Percentiles rank a stretch among this genome's conserved stretches.
Conservation (phyloP, 2,888 invertebrate species). For the Eubasilissa splendida region DNA sequence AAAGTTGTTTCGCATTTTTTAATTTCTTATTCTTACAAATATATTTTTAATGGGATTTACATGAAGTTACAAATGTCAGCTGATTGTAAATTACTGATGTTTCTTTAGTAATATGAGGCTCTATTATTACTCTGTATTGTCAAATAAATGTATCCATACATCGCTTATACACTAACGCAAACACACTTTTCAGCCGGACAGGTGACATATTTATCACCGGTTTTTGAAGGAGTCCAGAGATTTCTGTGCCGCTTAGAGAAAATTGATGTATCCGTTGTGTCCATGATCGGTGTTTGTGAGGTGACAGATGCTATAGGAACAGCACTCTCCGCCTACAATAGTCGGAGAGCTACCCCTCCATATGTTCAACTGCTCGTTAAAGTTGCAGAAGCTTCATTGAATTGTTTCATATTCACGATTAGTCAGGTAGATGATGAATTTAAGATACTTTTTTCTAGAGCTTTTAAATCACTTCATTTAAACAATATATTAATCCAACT, state of each 20-base stretch:
- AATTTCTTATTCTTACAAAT: conserved; percentile 30
- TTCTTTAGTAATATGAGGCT: conserved; percentile 60
- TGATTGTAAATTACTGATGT: conserved; percentile 53
- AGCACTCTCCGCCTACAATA: conserved; percentile 31
- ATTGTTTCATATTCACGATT: background rate
- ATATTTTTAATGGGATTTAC: conserved; percentile 34
- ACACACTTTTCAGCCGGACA: conserved; percentile 41
- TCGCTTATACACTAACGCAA: background rate
- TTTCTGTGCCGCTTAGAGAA: conserved; percentile 23
- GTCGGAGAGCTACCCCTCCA: conserved; percentile 32
- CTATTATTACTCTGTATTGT: background rate
- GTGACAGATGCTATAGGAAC: conserved; percentile 24
- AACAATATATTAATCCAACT: no score
- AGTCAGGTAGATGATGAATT: conserved; percentile 8
- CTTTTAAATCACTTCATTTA: no score
- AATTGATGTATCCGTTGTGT: conserved; percentile 13
- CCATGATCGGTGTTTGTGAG: conserved; percentile 24
- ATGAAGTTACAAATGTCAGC: conserved; percentile 50
- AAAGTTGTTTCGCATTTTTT: background rate
- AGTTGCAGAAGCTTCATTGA: conserved; percentile 19
- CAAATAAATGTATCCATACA: background rate
- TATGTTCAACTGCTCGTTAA: conserved; percentile 28
- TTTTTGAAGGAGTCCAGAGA: conserved; percentile 30
- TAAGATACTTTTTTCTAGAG: no score
- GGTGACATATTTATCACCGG: conserved; percentile 33